Percentiles rank a stretch among this genome's conserved stretches.
phyloP scores from a whole-genome alignment of 2,113 vertebrate genomes.

The Murina feae region DNA sequence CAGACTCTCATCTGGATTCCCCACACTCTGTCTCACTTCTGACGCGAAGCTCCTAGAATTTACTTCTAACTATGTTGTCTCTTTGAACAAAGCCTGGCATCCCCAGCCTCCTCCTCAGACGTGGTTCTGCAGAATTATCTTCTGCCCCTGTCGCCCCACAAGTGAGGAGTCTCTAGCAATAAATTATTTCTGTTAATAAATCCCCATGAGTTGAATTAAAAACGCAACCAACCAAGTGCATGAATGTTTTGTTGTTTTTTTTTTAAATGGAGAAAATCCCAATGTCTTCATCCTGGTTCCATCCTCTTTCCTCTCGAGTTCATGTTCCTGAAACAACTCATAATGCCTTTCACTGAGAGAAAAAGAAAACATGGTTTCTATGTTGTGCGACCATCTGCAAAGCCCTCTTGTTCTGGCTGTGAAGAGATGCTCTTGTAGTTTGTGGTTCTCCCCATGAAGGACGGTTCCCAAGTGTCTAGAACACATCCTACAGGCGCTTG shows the following conservation, averaged over 20 bases:
- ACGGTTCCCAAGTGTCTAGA: constrained; percentile 48
- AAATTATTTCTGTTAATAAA: no score
- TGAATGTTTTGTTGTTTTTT: no score
- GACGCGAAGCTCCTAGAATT: neutral
- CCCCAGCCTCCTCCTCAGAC: neutral
- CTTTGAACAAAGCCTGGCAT: neutral
- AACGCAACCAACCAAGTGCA: no score
- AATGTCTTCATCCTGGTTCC: neutral
- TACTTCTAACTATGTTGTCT: neutral
- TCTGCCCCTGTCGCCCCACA: neutral
- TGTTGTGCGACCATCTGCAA: neutral
- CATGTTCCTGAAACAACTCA: neutral
- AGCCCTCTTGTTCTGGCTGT: constrained; percentile 6
- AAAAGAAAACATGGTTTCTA: neutral
- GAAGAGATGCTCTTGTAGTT: constrained; percentile 54
- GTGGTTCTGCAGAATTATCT: neutral
- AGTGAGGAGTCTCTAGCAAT: neutral
- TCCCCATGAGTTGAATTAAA: no score
- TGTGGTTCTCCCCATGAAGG: constrained; percentile 25
- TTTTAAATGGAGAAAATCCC: no score
- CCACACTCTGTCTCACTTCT: neutral
- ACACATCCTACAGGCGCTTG: constrained; percentile 54
- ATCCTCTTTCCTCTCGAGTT: neutral
- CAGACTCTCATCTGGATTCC: neutral
- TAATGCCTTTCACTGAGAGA: neutral